These are phyloP conservation scores for Paramuricea clavata DNA, from an alignment of 92 coral and sea anemone genomes.

Conservation along the genomic window DNA sequence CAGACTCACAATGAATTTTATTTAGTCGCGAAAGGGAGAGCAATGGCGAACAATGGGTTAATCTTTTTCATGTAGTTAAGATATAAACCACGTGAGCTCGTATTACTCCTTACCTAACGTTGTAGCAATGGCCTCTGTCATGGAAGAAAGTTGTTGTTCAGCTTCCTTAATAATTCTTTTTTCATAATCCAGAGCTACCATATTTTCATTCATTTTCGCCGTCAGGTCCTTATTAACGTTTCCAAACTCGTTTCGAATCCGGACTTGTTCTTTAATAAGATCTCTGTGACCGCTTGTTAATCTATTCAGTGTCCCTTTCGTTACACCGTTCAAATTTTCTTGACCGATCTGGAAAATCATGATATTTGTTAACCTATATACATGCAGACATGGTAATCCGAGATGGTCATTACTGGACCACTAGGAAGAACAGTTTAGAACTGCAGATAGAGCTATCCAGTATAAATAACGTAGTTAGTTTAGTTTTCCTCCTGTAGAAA, in stretches of 20 bases:
- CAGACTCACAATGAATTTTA: too few relatives aligned
- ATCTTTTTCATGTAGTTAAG: too few relatives aligned
- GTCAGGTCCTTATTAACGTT: slow-evolving; percentile 82
- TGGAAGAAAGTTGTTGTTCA: slow-evolving; percentile 77
- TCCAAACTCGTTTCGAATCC: slow-evolving; percentile 72
- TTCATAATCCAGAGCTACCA: slow-evolving; percentile 78
- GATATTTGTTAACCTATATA: neutral
- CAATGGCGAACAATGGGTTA: too few relatives aligned
- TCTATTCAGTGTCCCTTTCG: slow-evolving; percentile 80
- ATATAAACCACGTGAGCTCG: neutral
- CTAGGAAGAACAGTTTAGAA: too few relatives aligned
- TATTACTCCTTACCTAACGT: slow-evolving; percentile 80
- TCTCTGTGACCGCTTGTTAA: slow-evolving; percentile 90
- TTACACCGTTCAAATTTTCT: slow-evolving; percentile 65
- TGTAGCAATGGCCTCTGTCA: slow-evolving; percentile 75
- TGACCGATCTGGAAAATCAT: slow-evolving; percentile 74
- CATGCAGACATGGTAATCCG: too few relatives aligned
- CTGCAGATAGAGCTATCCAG: too few relatives aligned
- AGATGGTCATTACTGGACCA: too few relatives aligned
- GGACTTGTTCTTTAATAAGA: slow-evolving; percentile 77
- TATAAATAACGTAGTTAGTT: too few relatives aligned
- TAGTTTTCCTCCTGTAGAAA: too few relatives aligned
- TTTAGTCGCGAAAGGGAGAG: too few relatives aligned
- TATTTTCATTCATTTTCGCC: slow-evolving; percentile 69
- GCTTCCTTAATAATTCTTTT: slow-evolving; percentile 79